phyloP scores from a whole-genome alignment of 2,113 vertebrate species.

The Corapipo altera region DNA sequence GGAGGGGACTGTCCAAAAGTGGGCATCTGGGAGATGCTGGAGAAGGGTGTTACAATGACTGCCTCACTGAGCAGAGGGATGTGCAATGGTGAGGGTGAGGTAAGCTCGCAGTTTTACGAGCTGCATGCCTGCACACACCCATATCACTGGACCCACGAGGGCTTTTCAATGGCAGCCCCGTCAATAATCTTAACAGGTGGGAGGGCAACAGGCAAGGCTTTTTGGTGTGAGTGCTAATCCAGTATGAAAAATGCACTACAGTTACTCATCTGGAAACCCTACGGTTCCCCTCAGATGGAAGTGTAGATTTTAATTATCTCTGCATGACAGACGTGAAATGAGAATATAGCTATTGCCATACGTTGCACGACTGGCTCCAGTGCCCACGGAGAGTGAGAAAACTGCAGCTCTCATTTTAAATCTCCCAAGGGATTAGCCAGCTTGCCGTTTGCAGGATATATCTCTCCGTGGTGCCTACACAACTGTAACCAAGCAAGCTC shows the following conservation, averaged over 20 bases:
- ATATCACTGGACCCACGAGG: accelerated
- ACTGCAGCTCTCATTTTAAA: constrained; percentile 11
- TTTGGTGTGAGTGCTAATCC: constrained; percentile 12
- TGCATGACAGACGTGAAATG: constrained; percentile 25
- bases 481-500: not conserved
- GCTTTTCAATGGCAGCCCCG: not conserved
- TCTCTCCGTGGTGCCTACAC: not conserved
- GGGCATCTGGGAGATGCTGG: not conserved
- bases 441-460: not conserved
- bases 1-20: not conserved
- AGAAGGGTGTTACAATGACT: not conserved
- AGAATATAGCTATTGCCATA: not conserved
- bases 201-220: constrained; percentile 16
- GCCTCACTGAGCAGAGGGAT: not conserved
- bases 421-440: not conserved
- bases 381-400: constrained; percentile 6
- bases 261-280: constrained; percentile 10
- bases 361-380: not conserved
- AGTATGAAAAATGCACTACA: not conserved
- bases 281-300: not conserved
- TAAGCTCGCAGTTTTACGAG: not conserved
- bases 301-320: constrained; percentile 23
- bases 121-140: not conserved
- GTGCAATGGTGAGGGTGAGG: not conserved
- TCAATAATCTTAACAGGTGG: constrained; percentile 6